Evolutionary conservation across 2,888 invertebrate species (phyloP).

Genomic region (Catocala sponsa): DNA sequence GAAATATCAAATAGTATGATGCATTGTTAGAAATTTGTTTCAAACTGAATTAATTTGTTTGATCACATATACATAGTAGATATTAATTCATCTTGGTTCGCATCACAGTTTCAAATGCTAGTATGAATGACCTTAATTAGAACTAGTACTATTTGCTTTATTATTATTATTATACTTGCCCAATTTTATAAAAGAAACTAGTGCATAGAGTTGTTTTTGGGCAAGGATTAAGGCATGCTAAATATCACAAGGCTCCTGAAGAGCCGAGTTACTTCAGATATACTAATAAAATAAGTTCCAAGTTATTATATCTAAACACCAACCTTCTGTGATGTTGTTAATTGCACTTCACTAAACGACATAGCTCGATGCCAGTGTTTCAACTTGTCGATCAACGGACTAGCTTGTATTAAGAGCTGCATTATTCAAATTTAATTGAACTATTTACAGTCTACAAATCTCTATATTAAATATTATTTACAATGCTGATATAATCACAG

Average conservation of each 20-base stretch:
- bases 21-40: slow-evolving; percentile 5
- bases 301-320: slow-evolving; percentile 24
- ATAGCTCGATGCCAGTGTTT: slow-evolving; percentile 83
- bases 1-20: slow-evolving; percentile 25
- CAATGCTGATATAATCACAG: slow-evolving; percentile 54
- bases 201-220: neutral
- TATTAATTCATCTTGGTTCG: neutral
- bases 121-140: slow-evolving; percentile 3
- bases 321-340: slow-evolving; percentile 92
- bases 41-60: neutral
- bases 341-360: slow-evolving; percentile 82
- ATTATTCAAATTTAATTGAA: slow-evolving; percentile 56
- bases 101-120: neutral
- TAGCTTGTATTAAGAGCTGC: slow-evolving; percentile 87
- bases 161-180: too few relatives aligned
- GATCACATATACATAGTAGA: neutral
- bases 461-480: slow-evolving; percentile 50
- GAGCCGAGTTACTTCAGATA: neutral
- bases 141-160: neutral
- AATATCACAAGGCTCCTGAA: neutral
- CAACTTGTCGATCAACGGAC: slow-evolving; percentile 86
- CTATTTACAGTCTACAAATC: slow-evolving; percentile 14
- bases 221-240: neutral
- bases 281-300: neutral
- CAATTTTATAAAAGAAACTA: neutral